phyloP scores from a whole-genome alignment of 2,113 vertebrate genomes.

The Collichthys lucidus region DNA sequence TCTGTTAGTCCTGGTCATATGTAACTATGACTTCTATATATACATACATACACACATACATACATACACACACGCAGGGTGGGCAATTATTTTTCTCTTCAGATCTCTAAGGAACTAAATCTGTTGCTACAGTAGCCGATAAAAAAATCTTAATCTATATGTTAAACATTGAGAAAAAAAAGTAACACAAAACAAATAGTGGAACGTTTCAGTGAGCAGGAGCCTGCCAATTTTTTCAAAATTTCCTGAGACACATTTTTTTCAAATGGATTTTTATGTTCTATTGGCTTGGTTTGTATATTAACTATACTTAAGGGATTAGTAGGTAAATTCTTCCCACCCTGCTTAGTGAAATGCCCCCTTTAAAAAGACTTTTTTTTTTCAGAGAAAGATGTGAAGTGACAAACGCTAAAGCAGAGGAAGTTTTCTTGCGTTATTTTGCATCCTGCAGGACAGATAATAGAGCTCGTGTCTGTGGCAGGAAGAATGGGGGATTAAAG shows the following conservation, averaged over 20 bases:
- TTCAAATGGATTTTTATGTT: neutral
- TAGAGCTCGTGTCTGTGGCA: neutral
- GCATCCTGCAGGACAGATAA: neutral
- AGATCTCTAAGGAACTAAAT: constrained; percentile 1
- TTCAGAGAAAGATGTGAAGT: neutral
- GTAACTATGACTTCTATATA: neutral
- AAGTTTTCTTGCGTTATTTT: neutral
- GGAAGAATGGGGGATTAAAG: constrained; percentile 44
- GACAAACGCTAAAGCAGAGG: neutral
- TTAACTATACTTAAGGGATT: neutral
- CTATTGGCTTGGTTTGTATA: neutral
- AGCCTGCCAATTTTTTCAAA: neutral
- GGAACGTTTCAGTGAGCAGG: constrained; percentile 38
- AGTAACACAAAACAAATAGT: neutral
- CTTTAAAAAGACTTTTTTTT: neutral
- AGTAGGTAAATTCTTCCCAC: neutral
- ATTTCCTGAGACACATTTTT: constrained; percentile 52
- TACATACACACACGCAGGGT: neutral
- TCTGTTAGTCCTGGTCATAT: neutral
- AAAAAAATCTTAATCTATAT: neutral
- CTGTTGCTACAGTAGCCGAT: neutral
- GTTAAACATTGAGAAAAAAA: constrained; percentile 24
- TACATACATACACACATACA: neutral
- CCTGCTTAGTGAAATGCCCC: constrained; percentile 15
- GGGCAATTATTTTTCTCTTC: neutral